A percentile compares a stretch with the other conserved stretches of the same genome.
phyloP scores from a whole-genome alignment of 2,113 vertebrate species.

The Pterocles orientalis region DNA sequence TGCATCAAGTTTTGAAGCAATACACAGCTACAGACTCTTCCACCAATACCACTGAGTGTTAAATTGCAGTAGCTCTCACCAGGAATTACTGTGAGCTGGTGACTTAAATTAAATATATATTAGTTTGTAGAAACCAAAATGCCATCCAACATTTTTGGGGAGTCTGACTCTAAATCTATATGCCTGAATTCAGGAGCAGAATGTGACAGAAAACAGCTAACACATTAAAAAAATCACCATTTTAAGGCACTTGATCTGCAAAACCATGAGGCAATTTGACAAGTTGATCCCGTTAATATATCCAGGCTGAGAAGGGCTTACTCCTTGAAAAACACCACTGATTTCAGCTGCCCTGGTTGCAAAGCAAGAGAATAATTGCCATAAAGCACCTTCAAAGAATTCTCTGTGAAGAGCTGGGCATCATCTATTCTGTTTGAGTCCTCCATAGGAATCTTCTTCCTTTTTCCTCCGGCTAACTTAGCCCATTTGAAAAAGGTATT shows the following conservation, averaged over 20 bases:
- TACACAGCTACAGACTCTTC: background rate
- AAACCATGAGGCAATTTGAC: background rate
- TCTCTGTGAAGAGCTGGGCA: background rate
- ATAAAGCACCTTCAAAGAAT: background rate
- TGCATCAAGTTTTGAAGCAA: background rate
- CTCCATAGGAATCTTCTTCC: background rate
- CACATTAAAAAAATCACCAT: rapidly evolving
- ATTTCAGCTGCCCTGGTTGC: background rate
- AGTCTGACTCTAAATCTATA: background rate
- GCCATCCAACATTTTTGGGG: background rate
- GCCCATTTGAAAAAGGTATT: background rate
- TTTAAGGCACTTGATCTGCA: background rate
- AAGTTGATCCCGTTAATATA: background rate
- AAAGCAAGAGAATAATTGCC: background rate
- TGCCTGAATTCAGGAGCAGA: background rate
- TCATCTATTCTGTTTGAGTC: background rate
- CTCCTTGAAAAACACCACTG: background rate
- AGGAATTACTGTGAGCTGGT: background rate
- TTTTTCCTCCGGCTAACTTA: background rate
- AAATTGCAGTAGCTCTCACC: background rate
- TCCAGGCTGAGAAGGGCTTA: background rate
- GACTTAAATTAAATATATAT: background rate
- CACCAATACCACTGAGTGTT: rapidly evolving
- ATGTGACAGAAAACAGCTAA: background rate
- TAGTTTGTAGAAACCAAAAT: background rate